phyloP scores from a whole-genome alignment of 1,140 invertebrate genomes.

The Hirudo medicinalis region DNA sequence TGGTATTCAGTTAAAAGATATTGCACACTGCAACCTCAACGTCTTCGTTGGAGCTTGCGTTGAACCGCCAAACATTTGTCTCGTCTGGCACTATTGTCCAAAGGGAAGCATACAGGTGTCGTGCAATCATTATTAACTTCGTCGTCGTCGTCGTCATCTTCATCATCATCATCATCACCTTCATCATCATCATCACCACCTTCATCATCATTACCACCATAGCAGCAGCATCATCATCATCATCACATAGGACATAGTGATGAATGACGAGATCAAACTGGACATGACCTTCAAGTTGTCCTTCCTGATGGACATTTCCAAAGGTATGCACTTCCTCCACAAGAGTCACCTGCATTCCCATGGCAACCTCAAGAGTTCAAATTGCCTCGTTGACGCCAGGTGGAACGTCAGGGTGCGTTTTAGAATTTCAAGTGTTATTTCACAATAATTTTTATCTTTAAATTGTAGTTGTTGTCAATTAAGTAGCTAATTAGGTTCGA shows the following conservation, averaged over 20 bases:
- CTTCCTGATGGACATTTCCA: conserved; percentile 28
- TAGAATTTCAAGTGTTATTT: conserved; percentile 29
- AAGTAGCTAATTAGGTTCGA: no score
- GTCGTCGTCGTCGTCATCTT: no score
- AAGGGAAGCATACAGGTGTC: conserved; percentile 46
- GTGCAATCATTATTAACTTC: no score
- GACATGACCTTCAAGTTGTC: conserved; percentile 29
- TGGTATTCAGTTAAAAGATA: conserved; percentile 65
- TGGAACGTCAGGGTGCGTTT: conserved; percentile 71
- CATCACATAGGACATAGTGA: conserved; percentile 15
- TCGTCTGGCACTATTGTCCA: conserved; percentile 60
- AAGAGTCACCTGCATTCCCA: conserved; percentile 66
- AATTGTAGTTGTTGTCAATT: no score
- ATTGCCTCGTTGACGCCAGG: conserved; percentile 70
- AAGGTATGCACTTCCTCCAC: conserved; percentile 70
- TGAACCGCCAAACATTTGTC: conserved; percentile 55
- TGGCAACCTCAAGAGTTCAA: conserved; percentile 88
- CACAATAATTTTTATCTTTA: no score
- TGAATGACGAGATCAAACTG: conserved; percentile 25
- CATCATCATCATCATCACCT: no score
- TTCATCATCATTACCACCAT: no score
- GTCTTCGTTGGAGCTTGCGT: conserved; percentile 71
- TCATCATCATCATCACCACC: no score
- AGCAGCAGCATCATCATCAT: no score
- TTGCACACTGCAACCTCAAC: conserved; percentile 83